Percentiles rank a stretch among this genome's conserved stretches.
Evolutionary conservation across 1,140 invertebrate genomes (phyloP).

Genomic region (Olivierus martensii): DNA sequence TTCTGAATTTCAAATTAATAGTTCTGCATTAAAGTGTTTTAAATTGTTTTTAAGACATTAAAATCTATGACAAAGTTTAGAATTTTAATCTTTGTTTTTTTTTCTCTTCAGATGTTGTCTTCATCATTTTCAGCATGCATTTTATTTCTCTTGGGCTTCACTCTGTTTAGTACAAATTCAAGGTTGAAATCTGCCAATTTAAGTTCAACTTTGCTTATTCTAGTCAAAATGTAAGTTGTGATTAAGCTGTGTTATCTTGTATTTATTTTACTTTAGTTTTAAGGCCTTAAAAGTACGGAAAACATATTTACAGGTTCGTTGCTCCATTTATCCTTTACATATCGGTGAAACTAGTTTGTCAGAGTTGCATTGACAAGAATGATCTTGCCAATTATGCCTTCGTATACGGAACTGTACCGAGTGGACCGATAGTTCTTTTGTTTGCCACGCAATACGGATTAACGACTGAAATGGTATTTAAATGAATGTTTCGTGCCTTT

Average conservation of each 20-base stretch:
- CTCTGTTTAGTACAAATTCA: slow-evolving; percentile 69
- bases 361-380: background rate
- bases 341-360: slow-evolving; percentile 46
- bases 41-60: too few species aligned
- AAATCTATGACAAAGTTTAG: too few species aligned
- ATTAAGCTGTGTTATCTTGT: too few species aligned
- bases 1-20: too few species aligned
- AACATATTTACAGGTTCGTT: slow-evolving; percentile 35
- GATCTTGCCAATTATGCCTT: slow-evolving; percentile 73
- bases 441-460: slow-evolving; percentile 75
- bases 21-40: too few species aligned
- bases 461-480: slow-evolving; percentile 68
- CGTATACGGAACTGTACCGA: slow-evolving; percentile 88
- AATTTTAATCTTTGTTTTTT: too few species aligned
- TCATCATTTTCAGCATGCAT: slow-evolving; percentile 84
- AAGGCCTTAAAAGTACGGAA: too few species aligned
- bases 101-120: slow-evolving; percentile 57
- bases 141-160: slow-evolving; percentile 73
- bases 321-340: slow-evolving; percentile 76
- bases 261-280: too few species aligned
- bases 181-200: too few species aligned
- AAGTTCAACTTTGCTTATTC: too few species aligned
- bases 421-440: slow-evolving; percentile 85
- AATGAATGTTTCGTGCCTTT: too few species aligned
- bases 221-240: too few species aligned